These are phyloP conservation scores for Drosophila pseudoobscura DNA, from an alignment of 1,140 invertebrate genomes.

Conservation along the genomic window DNA sequence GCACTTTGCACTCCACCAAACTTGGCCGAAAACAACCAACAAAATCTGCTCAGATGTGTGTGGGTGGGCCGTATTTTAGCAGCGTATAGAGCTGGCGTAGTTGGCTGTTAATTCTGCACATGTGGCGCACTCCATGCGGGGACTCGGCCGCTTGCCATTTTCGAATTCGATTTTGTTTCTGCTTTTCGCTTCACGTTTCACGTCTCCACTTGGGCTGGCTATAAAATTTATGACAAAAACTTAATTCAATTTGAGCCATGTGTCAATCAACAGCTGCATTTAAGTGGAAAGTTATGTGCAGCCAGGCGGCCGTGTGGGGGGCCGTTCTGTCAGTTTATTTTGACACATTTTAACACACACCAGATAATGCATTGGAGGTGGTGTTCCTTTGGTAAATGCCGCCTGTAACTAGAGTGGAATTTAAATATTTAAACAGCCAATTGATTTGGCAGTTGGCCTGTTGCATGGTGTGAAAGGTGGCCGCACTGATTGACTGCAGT, in stretches of 20 bases:
- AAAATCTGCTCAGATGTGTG: conserved; percentile 4
- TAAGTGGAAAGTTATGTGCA: conserved; percentile 78
- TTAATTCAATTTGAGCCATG: conserved; percentile 77
- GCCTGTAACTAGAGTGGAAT: conserved; percentile 15
- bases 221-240: conserved; percentile 65
- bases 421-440: conserved; percentile 30
- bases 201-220: conserved; percentile 50
- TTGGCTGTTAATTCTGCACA: conserved; percentile 51
- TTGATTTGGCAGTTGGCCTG: neutral
- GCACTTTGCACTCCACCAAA: conserved; percentile 25
- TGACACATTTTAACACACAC: conserved; percentile 30
- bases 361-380: neutral
- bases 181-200: conserved; percentile 28
- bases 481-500: no score
- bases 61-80: conserved; percentile 15
- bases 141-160: conserved; percentile 13
- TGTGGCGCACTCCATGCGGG: conserved; percentile 17
- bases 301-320: conserved; percentile 10
- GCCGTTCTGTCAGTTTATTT: conserved; percentile 21
- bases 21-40: conserved; percentile 9
- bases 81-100: conserved; percentile 8
- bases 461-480: no score
- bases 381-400: neutral
- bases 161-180: conserved; percentile 26
- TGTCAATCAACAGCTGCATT: conserved; percentile 77